phyloP scores from a whole-genome alignment of 2,888 invertebrate species.

The Coecobrya sp. region DNA sequence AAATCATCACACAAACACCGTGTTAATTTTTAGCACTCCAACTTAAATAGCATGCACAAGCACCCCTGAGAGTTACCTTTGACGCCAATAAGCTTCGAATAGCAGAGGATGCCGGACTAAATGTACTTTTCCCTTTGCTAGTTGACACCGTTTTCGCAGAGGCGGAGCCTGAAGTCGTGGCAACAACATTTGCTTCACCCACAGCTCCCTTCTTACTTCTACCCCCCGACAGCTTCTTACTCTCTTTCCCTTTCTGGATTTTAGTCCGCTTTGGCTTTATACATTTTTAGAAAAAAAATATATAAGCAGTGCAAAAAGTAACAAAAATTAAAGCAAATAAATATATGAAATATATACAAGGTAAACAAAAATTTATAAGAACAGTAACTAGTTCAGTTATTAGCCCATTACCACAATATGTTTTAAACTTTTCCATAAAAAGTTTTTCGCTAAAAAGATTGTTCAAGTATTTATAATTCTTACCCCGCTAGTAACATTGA shows the following conservation, averaged over 20 bases:
- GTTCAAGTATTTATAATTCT: conserved; percentile 50
- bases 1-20: no score
- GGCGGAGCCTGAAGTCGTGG: neutral
- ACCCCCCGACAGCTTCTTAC: conserved; percentile 47
- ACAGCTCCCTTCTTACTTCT: conserved; percentile 43
- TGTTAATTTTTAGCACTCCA: neutral
- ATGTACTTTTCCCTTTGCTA: conserved; percentile 52
- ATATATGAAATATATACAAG: conserved; percentile 22
- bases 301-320: conserved; percentile 29
- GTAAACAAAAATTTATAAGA: neutral
- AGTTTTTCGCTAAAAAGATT: neutral
- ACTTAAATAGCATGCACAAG: conserved; percentile 17
- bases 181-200: neutral
- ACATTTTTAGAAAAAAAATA: neutral
- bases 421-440: neutral
- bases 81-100: conserved; percentile 86
- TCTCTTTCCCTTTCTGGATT: conserved; percentile 67
- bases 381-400: no score
- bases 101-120: conserved; percentile 86
- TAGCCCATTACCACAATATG: no score
- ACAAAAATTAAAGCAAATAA: conserved; percentile 54
- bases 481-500: conserved; percentile 80
- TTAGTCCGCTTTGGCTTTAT: conserved; percentile 59
- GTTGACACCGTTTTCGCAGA: conserved; percentile 14
- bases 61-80: conserved; percentile 84